Evolutionary conservation across 1,140 invertebrate species (phyloP).

Genomic region (Zaprionus lachaisei): DNA sequence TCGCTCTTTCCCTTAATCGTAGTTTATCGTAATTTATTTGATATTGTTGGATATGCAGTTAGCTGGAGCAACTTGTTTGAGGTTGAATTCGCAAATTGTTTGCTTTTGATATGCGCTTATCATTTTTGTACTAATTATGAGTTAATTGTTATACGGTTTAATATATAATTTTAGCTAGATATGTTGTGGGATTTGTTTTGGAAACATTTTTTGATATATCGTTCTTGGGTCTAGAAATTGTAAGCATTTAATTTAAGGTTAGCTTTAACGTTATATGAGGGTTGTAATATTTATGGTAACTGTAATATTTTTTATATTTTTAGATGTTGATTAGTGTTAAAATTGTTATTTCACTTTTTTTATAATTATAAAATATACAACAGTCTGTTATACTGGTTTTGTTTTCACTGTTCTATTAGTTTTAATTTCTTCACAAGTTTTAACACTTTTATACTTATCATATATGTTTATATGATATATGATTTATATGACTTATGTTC

Average conservation of each 20-base stretch:
- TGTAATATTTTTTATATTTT: background rate
- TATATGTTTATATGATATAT: too few relatives aligned
- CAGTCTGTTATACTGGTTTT: too few relatives aligned
- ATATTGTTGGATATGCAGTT: conserved; percentile 19
- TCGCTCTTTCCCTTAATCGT: conserved; percentile 3
- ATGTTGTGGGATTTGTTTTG: background rate
- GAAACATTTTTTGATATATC: background rate
- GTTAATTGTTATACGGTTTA: background rate
- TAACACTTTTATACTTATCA: too few relatives aligned
- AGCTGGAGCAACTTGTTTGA: background rate
- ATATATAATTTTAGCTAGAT: background rate
- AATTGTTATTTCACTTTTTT: background rate
- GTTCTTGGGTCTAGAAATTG: background rate
- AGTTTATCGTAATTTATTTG: conserved; percentile 17
- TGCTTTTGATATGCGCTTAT: conserved; percentile 13
- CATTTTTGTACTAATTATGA: conserved; percentile 13
- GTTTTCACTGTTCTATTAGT: background rate
- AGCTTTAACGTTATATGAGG: background rate
- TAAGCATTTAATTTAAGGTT: background rate
- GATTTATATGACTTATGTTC: too few relatives aligned
- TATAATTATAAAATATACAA: background rate
- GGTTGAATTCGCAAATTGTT: conserved; percentile 7
- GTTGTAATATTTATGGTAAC: background rate
- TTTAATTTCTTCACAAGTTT: too few relatives aligned
- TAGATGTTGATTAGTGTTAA: background rate